Percentiles rank a stretch among this genome's conserved stretches.
Conservation (phyloP, 2,888 invertebrate species). For the Brachypalpus laphriformis region DNA sequence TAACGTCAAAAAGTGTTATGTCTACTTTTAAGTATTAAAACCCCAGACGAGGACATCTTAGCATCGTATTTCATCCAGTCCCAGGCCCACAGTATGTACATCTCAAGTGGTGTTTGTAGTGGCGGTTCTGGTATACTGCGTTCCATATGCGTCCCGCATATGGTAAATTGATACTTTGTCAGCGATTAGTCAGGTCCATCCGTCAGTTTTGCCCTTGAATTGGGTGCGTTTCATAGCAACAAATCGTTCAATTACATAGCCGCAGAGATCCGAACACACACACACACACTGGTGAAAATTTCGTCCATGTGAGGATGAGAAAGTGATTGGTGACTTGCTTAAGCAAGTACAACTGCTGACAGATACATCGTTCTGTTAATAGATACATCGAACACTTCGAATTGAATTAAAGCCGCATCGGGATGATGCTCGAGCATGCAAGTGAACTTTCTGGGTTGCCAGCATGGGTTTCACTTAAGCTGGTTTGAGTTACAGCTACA, state of each 20-base stretch:
- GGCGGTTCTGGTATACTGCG: not conserved
- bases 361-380: slow-evolving; percentile 53
- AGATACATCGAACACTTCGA: slow-evolving; percentile 64
- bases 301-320: not conserved
- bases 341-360: slow-evolving; percentile 34
- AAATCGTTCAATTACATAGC: slow-evolving; percentile 47
- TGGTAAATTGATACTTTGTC: slow-evolving; percentile 73
- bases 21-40: slow-evolving; percentile 27
- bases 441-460: slow-evolving; percentile 29
- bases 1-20: slow-evolving; percentile 58
- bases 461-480: slow-evolving; percentile 53
- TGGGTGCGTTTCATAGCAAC: slow-evolving; percentile 23
- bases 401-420: slow-evolving; percentile 58
- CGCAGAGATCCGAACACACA: not conserved
- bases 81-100: slow-evolving; percentile 12
- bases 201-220: slow-evolving; percentile 42
- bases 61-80: slow-evolving; percentile 52
- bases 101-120: not conserved
- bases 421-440: slow-evolving; percentile 26
- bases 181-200: slow-evolving; percentile 61
- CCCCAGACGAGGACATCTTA: slow-evolving; percentile 4
- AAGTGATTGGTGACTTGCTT: not conserved
- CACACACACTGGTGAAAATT: not conserved
- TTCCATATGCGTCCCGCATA: slow-evolving; percentile 56
- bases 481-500: slow-evolving; percentile 43